Evolutionary conservation across 2,888 invertebrate genomes (phyloP), one percentile per base, ranked within the genome.

Genomic region (Metacarcinus magister): DNA sequence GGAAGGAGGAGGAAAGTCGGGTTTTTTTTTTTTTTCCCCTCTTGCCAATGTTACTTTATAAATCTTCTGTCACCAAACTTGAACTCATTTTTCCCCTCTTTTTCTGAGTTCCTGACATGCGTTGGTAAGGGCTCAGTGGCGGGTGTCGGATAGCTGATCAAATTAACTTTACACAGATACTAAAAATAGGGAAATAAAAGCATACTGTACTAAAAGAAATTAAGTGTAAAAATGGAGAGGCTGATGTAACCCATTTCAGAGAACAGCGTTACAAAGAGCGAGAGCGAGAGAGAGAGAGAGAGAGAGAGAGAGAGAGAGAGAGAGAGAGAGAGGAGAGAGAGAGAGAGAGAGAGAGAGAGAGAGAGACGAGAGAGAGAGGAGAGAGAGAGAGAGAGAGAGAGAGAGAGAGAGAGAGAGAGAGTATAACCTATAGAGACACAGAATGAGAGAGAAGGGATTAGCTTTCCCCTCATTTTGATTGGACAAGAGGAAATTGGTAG

Each of bases 251-350:
- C 2, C 32, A 28, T 16, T 82, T 82, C 32, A 28, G 28, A 82
- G 32, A 82, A 82, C 8, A 82, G 82, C 0, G 82, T 2, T 10
- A 5, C 0, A 28, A 13, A 82, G 82, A 32, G 82, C 0, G 32
- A 13, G 82, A 32, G 82, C 0, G 32, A 32, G 82, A 32, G 82
- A 82, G 82, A 82, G 82, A 82, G 82, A 82, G 82, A 82, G 82
- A 82, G 82, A 82, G 82, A 82, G 82, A 82, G 82, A 82, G 82
- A 82, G 82, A 82, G 82, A 82, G 82, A 82, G 82, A 82, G 82
- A 82, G 82, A 82, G 82, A 82, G 82, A 82, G 82, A 82, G 82
- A 82, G 82, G 23, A 67, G 67, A 67, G 23, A 19, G 8, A 67
- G 23, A 67, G 67, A 13, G n/a, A n/a, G n/a, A n/a, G n/a, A n/a